phyloP scores from a whole-genome alignment of 2,797 vertebrate species.

The Tangara arthus region DNA sequence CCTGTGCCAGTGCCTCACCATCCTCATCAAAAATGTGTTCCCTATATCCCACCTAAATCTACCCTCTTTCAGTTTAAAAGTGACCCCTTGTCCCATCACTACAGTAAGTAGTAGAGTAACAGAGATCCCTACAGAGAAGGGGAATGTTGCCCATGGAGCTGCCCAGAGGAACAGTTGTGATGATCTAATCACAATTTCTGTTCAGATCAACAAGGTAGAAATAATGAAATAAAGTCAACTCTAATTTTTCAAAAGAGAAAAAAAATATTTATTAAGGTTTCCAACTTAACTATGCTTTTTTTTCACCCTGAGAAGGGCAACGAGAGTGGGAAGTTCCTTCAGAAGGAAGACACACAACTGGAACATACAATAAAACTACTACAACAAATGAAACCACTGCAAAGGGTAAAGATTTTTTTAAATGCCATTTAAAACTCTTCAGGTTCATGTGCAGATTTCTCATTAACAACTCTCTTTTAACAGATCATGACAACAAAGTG shows the following conservation, averaged over 20 bases:
- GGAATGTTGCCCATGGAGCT: not conserved
- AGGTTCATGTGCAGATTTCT: not conserved
- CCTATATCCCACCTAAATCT: not conserved
- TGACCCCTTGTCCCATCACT: not conserved
- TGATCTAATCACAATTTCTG: not conserved
- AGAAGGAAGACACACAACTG: not conserved
- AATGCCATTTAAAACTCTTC: not conserved
- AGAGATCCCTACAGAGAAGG: not conserved
- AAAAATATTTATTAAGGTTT: not conserved
- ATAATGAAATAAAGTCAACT: not conserved
- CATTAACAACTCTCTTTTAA: not conserved
- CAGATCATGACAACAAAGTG: constrained; percentile 45
- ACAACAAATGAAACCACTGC: not conserved
- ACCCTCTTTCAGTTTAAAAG: not conserved
- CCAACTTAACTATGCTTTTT: not conserved
- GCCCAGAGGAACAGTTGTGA: not conserved
- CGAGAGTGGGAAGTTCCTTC: constrained; percentile 43
- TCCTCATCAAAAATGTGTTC: not conserved
- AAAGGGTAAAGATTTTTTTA: not conserved
- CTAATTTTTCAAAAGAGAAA: not conserved
- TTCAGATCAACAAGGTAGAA: not conserved
- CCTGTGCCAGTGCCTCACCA: fast-evolving
- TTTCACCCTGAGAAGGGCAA: not conserved
- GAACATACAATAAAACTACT: not conserved
- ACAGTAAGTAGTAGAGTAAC: not conserved